phyloP scores from a whole-genome alignment of 2,113 vertebrate species.

The Xyrauchen texanus region DNA sequence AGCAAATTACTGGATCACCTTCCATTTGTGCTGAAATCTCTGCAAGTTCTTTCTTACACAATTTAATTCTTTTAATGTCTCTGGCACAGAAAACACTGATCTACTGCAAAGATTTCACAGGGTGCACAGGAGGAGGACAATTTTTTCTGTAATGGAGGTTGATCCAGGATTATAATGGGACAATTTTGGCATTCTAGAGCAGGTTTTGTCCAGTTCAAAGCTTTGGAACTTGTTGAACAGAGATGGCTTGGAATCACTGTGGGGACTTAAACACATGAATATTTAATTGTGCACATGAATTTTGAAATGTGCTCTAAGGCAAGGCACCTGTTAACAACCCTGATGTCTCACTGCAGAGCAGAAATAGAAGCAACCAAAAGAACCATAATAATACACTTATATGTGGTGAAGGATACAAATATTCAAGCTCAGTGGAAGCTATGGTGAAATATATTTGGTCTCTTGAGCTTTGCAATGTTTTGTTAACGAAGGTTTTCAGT shows the following conservation, averaged over 20 bases:
- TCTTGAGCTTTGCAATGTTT: neutral
- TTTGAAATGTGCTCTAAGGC: conserved; percentile 58
- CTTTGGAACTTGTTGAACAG: conserved; percentile 29
- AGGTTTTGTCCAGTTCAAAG: conserved; percentile 7
- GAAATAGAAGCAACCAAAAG: neutral
- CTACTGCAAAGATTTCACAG: neutral
- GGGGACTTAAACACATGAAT: conserved; percentile 56
- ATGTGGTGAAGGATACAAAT: too few species aligned
- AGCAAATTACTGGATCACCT: conserved; percentile 2
- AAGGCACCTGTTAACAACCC: conserved; percentile 50
- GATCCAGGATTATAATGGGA: neutral
- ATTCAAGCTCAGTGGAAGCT: neutral
- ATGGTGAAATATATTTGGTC: neutral
- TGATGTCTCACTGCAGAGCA: neutral
- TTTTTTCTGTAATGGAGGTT: neutral
- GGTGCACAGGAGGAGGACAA: neutral
- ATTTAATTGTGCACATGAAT: conserved; percentile 61
- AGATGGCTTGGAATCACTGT: neutral
- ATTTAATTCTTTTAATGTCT: neutral
- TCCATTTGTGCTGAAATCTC: neutral
- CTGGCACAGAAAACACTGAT: neutral
- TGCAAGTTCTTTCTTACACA: neutral
- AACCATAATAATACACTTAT: too few species aligned
- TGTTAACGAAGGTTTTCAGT: neutral
- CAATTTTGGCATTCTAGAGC: neutral